A percentile compares a stretch with the other conserved stretches of the same genome.
phyloP scores from a whole-genome alignment of 2,797 vertebrate species.

The Macropodus opercularis region DNA sequence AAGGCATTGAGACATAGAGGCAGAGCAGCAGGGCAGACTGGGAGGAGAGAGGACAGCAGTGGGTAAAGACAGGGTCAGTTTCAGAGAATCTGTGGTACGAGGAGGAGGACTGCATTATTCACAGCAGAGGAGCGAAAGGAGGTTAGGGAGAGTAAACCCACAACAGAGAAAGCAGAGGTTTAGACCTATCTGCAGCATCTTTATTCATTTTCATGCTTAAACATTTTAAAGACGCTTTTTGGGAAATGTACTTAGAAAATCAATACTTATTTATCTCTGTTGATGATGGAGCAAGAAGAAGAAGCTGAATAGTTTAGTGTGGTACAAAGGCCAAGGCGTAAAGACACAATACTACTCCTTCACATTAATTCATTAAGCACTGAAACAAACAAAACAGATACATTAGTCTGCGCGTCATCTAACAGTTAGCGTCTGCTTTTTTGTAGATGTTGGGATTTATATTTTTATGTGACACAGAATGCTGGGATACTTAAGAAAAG shows the following conservation, averaged over 20 bases:
- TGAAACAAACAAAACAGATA: no score
- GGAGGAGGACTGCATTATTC: constrained; percentile 36
- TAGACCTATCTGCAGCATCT: neutral
- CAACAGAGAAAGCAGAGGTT: neutral
- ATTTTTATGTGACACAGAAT: no score
- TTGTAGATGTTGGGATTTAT: no score
- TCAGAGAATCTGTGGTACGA: constrained; percentile 18
- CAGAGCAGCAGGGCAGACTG: constrained; percentile 17
- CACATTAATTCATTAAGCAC: no score
- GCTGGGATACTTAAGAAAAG: no score
- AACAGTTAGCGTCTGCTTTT: no score
- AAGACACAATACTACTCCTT: no score
- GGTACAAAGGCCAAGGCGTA: no score
- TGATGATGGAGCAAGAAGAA: neutral
- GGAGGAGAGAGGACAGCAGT: constrained; percentile 25
- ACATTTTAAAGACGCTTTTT: neutral
- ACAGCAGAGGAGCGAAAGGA: constrained; percentile 16
- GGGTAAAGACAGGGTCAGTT: constrained; percentile 14
- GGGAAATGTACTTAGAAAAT: neutral
- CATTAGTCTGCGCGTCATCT: no score
- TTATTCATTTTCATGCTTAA: neutral
- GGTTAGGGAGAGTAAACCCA: neutral
- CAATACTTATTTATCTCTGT: neutral
- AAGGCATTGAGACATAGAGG: constrained; percentile 46
- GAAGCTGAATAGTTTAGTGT: neutral